Percentiles rank a stretch among this genome's conserved stretches.
Conservation (phyloP, 2,113 vertebrate species). For the Neogale vison region DNA sequence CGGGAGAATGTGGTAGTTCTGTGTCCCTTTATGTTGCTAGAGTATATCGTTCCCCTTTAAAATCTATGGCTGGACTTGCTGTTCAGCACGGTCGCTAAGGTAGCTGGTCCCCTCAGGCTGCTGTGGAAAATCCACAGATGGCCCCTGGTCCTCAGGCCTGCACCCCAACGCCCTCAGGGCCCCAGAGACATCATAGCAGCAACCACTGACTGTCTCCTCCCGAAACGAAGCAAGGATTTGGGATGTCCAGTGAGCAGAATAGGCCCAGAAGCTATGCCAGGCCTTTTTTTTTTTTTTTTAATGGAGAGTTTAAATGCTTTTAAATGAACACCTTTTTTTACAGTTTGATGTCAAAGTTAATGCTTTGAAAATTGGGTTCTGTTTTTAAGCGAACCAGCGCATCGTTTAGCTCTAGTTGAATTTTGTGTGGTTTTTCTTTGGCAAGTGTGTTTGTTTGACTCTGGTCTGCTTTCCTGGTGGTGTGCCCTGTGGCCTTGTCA, state of each 20-base stretch:
- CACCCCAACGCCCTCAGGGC: not conserved
- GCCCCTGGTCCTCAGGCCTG: not conserved
- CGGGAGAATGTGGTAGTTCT: not conserved
- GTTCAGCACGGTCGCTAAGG: not conserved
- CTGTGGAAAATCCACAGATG: not conserved
- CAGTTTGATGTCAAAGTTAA: not conserved
- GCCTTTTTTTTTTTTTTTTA: not conserved
- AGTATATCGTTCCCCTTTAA: not conserved
- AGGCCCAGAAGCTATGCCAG: not conserved
- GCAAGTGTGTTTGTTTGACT: not conserved
- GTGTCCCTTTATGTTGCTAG: not conserved
- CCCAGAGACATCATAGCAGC: accelerated
- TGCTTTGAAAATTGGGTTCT: not conserved
- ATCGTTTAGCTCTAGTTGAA: no score
- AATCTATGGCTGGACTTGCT: not conserved
- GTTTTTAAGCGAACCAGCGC: not conserved
- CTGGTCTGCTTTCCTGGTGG: not conserved
- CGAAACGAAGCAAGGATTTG: not conserved
- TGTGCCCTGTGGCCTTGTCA: not conserved
- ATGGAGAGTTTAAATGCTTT: not conserved
- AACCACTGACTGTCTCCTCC: not conserved
- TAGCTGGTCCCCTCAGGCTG: not conserved
- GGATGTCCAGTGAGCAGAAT: not conserved
- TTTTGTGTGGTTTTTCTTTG: not conserved
- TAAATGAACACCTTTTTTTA: not conserved